Percentiles rank a stretch among this genome's conserved stretches.
phyloP scores from a whole-genome alignment of 2,888 invertebrate species.

The Drymonia ruficornis region DNA sequence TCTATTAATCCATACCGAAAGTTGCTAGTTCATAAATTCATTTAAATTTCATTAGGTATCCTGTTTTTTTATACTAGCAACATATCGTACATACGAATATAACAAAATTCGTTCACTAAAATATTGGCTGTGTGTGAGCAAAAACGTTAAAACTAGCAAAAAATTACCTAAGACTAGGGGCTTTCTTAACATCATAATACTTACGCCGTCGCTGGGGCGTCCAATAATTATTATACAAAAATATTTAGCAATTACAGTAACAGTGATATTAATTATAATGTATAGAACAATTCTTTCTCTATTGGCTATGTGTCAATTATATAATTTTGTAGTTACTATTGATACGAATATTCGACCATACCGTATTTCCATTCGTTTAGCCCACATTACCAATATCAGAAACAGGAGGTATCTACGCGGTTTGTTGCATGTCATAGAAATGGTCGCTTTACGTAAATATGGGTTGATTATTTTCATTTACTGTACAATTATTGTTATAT shows the following conservation, averaged over 20 bases:
- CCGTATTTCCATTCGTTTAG: too few species aligned
- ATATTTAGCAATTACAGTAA: slow-evolving; percentile 59
- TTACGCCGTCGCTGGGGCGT: slow-evolving; percentile 44
- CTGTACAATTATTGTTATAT: slow-evolving; percentile 5
- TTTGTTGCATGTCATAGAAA: not conserved
- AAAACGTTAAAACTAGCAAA: slow-evolving; percentile 63
- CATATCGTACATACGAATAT: slow-evolving; percentile 22
- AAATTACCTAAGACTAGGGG: slow-evolving; percentile 77
- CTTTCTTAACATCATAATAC: slow-evolving; percentile 69
- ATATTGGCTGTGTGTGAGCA: slow-evolving; percentile 70
- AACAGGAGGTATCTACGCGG: too few species aligned
- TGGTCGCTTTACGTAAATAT: not conserved
- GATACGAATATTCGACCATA: too few species aligned
- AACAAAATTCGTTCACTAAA: slow-evolving; percentile 35
- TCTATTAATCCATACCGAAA: slow-evolving; percentile 30
- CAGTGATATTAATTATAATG: slow-evolving; percentile 45
- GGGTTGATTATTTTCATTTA: not conserved
- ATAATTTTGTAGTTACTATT: too few species aligned
- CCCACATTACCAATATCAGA: too few species aligned
- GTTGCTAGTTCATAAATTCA: slow-evolving; percentile 35
- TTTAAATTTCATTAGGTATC: slow-evolving; percentile 9
- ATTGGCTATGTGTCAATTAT: too few species aligned
- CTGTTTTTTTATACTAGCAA: slow-evolving; percentile 27
- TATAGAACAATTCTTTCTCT: slow-evolving; percentile 36
- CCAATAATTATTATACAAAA: slow-evolving; percentile 56